A percentile compares a stretch with the other conserved stretches of the same genome.
Conservation (phyloP, 2,888 invertebrate species). For the Barypeithes pellucidus region DNA sequence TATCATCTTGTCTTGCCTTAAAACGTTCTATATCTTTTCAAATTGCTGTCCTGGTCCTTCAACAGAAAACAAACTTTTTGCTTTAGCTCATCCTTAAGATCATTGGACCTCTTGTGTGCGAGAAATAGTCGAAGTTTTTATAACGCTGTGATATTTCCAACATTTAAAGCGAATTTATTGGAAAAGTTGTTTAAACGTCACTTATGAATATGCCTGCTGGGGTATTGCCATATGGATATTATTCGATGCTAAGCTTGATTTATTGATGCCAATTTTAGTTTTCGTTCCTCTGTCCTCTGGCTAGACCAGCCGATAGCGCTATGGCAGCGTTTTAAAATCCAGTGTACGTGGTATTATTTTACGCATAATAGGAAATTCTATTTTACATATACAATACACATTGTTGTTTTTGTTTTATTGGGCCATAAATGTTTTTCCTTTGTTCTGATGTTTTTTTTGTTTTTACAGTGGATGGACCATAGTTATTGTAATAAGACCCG, state of each 20-base stretch:
- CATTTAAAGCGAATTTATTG: slow-evolving; percentile 26
- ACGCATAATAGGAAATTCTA: slow-evolving; percentile 54
- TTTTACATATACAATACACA: slow-evolving; percentile 51
- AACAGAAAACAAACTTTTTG: no score
- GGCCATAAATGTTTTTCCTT: slow-evolving; percentile 57
- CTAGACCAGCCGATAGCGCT: slow-evolving; percentile 45
- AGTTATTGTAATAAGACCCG: slow-evolving; percentile 6
- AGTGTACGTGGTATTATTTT: slow-evolving; percentile 46
- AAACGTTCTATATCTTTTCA: no score
- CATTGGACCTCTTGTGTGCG: no score
- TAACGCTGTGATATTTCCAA: slow-evolving; percentile 11
- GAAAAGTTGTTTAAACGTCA: slow-evolving; percentile 40
- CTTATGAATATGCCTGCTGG: slow-evolving; percentile 38
- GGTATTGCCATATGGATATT: slow-evolving; percentile 46
- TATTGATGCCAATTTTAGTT: slow-evolving; percentile 53
- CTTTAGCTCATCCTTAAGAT: no score
- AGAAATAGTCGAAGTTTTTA: no score
- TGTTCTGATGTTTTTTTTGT: slow-evolving; percentile 50
- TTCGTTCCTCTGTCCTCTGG: slow-evolving; percentile 50
- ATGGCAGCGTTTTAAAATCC: slow-evolving; percentile 49
- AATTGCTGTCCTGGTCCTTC: no score
- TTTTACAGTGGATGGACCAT: slow-evolving; percentile 25
- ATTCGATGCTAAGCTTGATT: slow-evolving; percentile 51
- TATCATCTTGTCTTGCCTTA: no score
- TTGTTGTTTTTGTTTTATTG: slow-evolving; percentile 54